A percentile compares a stretch with the other conserved stretches of the same genome.
These are phyloP conservation scores for Cherax quadricarinatus DNA, from an alignment of 1,140 invertebrate genomes.

Conservation along the genomic window DNA sequence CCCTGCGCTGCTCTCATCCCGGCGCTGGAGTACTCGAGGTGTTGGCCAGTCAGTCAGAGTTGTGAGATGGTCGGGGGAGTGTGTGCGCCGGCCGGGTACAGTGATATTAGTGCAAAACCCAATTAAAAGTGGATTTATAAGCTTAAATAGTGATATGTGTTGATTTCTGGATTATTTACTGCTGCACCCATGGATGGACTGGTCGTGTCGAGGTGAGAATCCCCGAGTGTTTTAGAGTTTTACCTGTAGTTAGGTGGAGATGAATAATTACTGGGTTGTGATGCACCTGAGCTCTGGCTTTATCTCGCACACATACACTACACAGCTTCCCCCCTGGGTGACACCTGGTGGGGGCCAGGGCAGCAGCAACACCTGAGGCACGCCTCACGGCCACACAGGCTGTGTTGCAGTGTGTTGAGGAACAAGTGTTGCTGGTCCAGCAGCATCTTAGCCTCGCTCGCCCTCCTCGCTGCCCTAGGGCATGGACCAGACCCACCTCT, in stretches of 20 bases:
- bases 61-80: conserved; percentile 30
- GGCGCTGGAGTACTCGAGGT: conserved; percentile 32
- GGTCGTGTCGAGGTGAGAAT: conserved; percentile 29
- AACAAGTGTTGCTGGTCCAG: not conserved
- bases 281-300: conserved; percentile 42
- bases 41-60: conserved; percentile 46
- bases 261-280: conserved; percentile 50
- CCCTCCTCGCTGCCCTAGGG: conserved; percentile 45
- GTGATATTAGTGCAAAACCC: conserved; percentile 51
- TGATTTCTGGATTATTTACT: conserved; percentile 36
- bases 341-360: not conserved
- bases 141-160: conserved; percentile 41
- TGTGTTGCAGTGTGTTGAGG: too few relatives aligned
- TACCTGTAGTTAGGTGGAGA: conserved; percentile 52
- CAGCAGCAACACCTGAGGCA: too few relatives aligned
- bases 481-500: conserved; percentile 26
- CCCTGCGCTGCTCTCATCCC: conserved; percentile 40
- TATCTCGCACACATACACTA: not conserved
- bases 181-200: conserved; percentile 53
- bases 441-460: conserved; percentile 16
- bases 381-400: too few relatives aligned
- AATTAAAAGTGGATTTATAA: conserved; percentile 37
- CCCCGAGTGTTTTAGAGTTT: not conserved
- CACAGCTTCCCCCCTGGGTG: not conserved
- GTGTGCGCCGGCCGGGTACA: conserved; percentile 43